Percentiles rank a stretch among this genome's conserved stretches.
Conservation (phyloP, 2,888 invertebrate genomes). For the Acanthosepion lycidas region DNA sequence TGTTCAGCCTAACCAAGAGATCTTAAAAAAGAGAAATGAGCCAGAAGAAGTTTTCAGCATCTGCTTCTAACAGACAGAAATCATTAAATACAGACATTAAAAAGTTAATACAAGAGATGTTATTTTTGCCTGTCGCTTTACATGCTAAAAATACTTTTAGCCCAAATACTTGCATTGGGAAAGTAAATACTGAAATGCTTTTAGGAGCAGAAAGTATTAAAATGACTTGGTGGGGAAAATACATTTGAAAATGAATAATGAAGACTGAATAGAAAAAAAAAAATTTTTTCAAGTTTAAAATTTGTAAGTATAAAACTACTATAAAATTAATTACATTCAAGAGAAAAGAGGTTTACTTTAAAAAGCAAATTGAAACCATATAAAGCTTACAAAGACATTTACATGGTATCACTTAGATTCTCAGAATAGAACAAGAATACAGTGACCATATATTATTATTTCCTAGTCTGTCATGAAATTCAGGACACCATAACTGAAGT, state of each 20-base stretch:
- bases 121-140: not conserved
- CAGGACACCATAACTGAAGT: not conserved
- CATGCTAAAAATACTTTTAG: not conserved
- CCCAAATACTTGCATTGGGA: not conserved
- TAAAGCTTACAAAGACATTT: not conserved
- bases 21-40: no score
- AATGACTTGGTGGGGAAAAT: not conserved
- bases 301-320: not conserved
- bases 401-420: not conserved
- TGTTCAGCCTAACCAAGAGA: no score
- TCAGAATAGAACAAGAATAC: not conserved
- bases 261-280: not conserved
- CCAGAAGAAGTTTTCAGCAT: no score
- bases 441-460: not conserved
- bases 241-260: not conserved
- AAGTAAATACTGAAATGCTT: not conserved
- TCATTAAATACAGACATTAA: not conserved
- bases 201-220: not conserved
- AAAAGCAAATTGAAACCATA: not conserved
- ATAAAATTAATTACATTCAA: not conserved
- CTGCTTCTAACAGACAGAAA: no score
- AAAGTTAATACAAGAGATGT: not conserved
- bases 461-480: not conserved
- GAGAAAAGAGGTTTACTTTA: not conserved
- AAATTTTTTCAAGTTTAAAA: not conserved